Percentiles rank a stretch among this genome's conserved stretches.
Conservation (phyloP, 2,113 vertebrate genomes). For the Pavo muticus region DNA sequence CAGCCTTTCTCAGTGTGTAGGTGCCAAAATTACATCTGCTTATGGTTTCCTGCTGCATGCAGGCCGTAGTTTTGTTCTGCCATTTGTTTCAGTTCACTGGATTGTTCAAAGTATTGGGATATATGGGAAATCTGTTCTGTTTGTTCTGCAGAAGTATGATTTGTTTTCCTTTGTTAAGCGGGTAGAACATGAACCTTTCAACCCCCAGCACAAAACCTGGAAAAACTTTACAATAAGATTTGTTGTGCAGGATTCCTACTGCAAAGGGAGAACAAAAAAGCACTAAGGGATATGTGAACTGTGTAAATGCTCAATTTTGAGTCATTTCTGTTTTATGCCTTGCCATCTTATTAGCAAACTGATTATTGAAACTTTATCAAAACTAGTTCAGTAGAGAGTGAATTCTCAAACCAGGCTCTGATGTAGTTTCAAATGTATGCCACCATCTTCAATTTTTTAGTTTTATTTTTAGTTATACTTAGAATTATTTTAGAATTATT, state of each 20-base stretch:
- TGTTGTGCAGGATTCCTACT: neutral
- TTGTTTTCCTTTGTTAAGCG: neutral
- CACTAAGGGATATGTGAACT: neutral
- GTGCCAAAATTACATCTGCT: neutral
- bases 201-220: neutral
- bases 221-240: neutral
- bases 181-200: neutral
- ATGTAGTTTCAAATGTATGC: neutral
- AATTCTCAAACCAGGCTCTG: neutral
- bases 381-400: neutral
- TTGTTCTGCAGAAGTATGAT: neutral
- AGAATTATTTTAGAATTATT: neutral
- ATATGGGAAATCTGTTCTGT: neutral
- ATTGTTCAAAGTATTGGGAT: neutral
- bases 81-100: neutral
- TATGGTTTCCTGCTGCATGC: neutral
- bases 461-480: neutral
- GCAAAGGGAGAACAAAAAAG: neutral
- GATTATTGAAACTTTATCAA: neutral
- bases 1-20: neutral
- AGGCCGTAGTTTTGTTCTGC: neutral
- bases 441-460: neutral
- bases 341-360: neutral
- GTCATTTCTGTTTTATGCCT: neutral
- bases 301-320: neutral